A percentile compares a stretch with the other conserved stretches of the same genome.
Conservation (phyloP, 2,888 invertebrate species). For the Hemicrepidius hirtus region DNA sequence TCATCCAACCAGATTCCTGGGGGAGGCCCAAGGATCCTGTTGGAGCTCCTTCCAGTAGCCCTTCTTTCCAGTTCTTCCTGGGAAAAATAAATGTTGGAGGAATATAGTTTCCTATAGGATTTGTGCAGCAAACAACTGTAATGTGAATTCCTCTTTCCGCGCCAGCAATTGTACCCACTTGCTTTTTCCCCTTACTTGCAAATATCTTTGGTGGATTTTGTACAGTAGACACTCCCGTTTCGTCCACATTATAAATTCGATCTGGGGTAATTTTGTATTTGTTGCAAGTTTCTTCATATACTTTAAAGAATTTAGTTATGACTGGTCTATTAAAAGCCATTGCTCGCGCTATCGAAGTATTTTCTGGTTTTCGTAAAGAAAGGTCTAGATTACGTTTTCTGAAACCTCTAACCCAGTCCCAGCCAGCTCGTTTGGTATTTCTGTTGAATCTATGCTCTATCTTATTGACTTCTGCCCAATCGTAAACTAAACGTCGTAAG, state of each 20-base stretch:
- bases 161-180: slow-evolving; percentile 29
- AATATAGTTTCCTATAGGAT: slow-evolving; percentile 18
- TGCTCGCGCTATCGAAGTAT: not conserved
- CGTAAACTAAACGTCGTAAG: slow-evolving; percentile 21
- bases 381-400: not conserved
- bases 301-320: slow-evolving; percentile 16
- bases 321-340: slow-evolving; percentile 17
- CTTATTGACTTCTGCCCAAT: slow-evolving; percentile 25
- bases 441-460: slow-evolving; percentile 31
- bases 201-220: slow-evolving; percentile 31
- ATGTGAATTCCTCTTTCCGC: slow-evolving; percentile 37
- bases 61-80: slow-evolving; percentile 7
- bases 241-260: slow-evolving; percentile 32
- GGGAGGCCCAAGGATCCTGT: not conserved
- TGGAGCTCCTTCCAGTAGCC: not conserved
- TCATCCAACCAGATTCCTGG: slow-evolving; percentile 8
- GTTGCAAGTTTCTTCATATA: not conserved
- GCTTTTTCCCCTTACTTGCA: slow-evolving; percentile 29
- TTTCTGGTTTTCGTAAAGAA: slow-evolving; percentile 19
- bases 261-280: slow-evolving; percentile 6
- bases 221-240: not conserved
- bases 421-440: not conserved
- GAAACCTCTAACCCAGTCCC: not conserved
- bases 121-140: slow-evolving; percentile 14
- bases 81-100: slow-evolving; percentile 23